Conservation (phyloP, 2,888 invertebrate genomes). For the Bhutanitis thaidina region DNA sequence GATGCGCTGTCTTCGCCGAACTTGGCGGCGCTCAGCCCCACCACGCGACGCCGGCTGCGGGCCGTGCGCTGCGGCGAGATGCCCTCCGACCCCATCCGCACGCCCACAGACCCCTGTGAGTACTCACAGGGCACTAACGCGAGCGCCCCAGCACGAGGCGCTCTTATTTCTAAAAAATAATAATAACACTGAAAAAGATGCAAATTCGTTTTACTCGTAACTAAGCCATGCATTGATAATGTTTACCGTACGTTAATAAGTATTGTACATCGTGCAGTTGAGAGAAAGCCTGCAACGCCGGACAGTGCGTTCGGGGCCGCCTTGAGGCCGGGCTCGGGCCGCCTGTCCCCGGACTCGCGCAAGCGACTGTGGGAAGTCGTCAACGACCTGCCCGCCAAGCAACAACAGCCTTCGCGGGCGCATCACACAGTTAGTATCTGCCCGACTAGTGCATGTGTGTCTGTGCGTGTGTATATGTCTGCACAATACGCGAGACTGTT, state of each 20-base stretch:
- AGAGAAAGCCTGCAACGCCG: conserved; percentile 50
- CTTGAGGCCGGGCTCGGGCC: conserved; percentile 51
- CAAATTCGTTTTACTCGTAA: too few species aligned
- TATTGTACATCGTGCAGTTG: conserved; percentile 47
- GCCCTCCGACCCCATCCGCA: conserved; percentile 64
- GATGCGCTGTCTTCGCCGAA: conserved; percentile 66
- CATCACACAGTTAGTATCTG: conserved; percentile 44
- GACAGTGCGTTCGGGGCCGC: conserved; percentile 70
- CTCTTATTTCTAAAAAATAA: too few species aligned
- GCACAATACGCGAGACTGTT: too few species aligned
- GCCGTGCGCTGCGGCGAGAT: conserved; percentile 64
- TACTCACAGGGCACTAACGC: conserved; percentile 8
- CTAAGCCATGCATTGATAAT: too few species aligned
- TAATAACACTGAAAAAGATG: too few species aligned
- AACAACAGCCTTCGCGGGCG: conserved; percentile 24
- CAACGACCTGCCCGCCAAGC: conserved; percentile 49
- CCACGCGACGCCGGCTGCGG: conserved; percentile 55
- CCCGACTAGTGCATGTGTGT: too few species aligned
- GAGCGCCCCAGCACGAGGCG: conserved; percentile 32
- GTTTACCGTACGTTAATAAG: too few species aligned
- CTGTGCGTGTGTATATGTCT: too few species aligned
- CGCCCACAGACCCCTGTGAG: conserved; percentile 66
- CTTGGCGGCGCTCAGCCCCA: conserved; percentile 54
- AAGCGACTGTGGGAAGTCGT: conserved; percentile 64
- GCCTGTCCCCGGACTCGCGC: conserved; percentile 59